A percentile compares a stretch with the other conserved stretches of the same genome.
phyloP scores from a whole-genome alignment of 2,113 vertebrate genomes.

The Alethe castanea region DNA sequence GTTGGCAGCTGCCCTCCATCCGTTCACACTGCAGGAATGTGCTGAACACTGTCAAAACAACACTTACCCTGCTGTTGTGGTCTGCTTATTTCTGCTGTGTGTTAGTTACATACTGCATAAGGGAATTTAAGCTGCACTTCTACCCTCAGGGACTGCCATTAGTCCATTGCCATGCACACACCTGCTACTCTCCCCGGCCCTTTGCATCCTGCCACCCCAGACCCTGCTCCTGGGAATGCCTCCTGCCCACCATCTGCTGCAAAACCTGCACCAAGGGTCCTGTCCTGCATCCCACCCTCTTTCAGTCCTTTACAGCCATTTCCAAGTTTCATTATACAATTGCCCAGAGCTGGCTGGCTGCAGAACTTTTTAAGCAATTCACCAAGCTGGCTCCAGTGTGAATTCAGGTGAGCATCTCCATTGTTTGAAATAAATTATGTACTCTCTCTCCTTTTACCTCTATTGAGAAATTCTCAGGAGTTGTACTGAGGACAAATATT shows the following conservation, averaged over 20 bases:
- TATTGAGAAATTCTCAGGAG: not conserved
- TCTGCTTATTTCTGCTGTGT: not conserved
- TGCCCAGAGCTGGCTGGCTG: not conserved
- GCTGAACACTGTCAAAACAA: not conserved
- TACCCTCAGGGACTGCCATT: not conserved
- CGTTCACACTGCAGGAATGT: not conserved
- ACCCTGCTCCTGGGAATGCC: not conserved
- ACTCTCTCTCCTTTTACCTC: not conserved
- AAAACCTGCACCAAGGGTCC: not conserved
- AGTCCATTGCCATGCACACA: not conserved
- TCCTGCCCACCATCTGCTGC: not conserved
- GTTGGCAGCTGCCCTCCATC: conserved; percentile 10
- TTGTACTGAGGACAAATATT: not conserved
- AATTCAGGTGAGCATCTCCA: not conserved
- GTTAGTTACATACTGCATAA: not conserved
- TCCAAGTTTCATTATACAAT: not conserved
- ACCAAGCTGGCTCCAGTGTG: rapidly evolving
- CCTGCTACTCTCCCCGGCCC: not conserved
- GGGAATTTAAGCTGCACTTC: not conserved
- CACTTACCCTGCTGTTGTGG: not conserved
- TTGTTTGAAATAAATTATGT: not conserved
- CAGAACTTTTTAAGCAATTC: not conserved
- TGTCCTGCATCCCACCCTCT: not conserved
- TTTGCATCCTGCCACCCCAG: not conserved
- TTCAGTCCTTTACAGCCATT: not conserved